Evolutionary conservation across 2,888 invertebrate genomes (phyloP).

Genomic region (Hypercompe scribonia): DNA sequence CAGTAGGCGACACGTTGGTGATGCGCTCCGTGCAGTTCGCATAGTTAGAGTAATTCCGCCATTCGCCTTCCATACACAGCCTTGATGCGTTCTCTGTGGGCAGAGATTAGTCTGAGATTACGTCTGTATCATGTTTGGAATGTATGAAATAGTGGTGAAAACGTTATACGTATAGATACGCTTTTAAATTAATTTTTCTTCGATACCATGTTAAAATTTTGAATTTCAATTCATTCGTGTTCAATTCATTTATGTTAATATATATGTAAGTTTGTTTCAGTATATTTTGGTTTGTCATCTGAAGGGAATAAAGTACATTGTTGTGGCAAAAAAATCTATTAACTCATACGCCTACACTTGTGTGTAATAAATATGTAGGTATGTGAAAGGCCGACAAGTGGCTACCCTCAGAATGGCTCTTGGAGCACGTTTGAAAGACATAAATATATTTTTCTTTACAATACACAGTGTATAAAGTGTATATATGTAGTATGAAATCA

Average conservation of each 20-base stretch:
- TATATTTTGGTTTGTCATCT: neutral
- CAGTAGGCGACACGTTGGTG: conserved; percentile 85
- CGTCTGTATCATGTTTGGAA: neutral
- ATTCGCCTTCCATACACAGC: conserved; percentile 93
- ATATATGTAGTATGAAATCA: neutral
- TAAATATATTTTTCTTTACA: neutral
- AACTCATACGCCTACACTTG: neutral
- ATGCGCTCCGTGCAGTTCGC: conserved; percentile 89
- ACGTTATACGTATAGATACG: neutral
- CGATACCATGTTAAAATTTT: neutral
- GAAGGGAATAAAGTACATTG: neutral
- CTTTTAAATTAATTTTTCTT: conserved; percentile 1
- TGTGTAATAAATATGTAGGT: neutral
- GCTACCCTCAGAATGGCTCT: neutral
- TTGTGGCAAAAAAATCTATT: neutral
- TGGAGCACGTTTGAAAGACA: neutral
- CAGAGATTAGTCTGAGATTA: conserved; percentile 13
- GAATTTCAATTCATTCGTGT: neutral
- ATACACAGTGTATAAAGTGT: neutral
- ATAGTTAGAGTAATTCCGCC: conserved; percentile 93
- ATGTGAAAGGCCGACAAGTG: neutral
- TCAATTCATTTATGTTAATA: neutral
- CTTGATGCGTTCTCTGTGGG: conserved; percentile 93
- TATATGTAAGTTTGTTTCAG: neutral
- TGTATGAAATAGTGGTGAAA: neutral